Percentiles rank a stretch among this genome's conserved stretches.
Conservation (phyloP, 2,113 vertebrate species). For the Rostratula benghalensis region DNA sequence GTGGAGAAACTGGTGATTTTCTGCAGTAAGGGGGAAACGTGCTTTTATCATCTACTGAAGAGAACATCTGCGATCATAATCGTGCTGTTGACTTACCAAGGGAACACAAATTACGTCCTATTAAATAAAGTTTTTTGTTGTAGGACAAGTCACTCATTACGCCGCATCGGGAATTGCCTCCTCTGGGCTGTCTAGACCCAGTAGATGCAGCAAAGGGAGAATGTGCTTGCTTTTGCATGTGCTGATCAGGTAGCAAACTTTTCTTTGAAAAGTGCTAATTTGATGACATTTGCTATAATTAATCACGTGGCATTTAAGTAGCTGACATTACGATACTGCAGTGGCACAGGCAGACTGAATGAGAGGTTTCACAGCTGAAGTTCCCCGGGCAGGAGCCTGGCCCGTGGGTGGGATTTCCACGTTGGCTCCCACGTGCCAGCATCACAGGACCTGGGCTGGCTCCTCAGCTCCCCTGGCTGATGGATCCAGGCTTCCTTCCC, state of each 20-base stretch:
- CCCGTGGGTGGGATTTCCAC: rapidly evolving
- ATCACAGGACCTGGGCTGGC: background rate
- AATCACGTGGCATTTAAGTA: background rate
- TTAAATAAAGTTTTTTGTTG: background rate
- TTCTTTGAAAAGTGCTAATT: background rate
- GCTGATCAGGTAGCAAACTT: background rate
- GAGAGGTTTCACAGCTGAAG: background rate
- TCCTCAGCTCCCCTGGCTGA: background rate
- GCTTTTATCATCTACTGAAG: background rate
- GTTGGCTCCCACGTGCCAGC: rapidly evolving
- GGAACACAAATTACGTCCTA: background rate
- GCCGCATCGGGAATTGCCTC: background rate
- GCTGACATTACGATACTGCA: rapidly evolving
- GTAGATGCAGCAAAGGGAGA: background rate
- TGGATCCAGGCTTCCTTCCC: background rate
- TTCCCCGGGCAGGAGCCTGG: background rate
- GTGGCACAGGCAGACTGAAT: background rate
- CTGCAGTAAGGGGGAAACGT: background rate
- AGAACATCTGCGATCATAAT: constrained; percentile 6
- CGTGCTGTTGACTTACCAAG: background rate
- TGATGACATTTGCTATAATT: background rate
- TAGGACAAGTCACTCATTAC: background rate
- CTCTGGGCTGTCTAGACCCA: background rate
- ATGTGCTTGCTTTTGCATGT: background rate
- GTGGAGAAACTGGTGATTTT: background rate